Conservation (phyloP, 1,140 invertebrate species). For the Hycleus phaleratus region DNA sequence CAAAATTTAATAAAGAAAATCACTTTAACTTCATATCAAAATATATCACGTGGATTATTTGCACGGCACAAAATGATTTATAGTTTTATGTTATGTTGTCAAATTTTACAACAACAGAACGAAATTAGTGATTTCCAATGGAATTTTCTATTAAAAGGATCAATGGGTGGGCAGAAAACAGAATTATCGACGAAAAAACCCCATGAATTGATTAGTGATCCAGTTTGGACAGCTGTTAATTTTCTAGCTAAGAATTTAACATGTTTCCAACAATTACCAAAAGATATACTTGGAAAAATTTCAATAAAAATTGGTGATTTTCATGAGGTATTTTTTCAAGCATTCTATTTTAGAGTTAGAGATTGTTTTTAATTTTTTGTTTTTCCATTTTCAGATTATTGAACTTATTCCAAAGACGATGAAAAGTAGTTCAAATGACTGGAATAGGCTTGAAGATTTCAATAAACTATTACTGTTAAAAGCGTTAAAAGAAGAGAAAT, state of each 20-base stretch:
- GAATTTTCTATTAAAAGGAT: conserved; percentile 68
- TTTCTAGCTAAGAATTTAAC: conserved; percentile 51
- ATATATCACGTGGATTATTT: conserved; percentile 81
- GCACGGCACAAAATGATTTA: conserved; percentile 87
- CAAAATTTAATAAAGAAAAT: conserved; percentile 64
- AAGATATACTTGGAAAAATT: conserved; percentile 50
- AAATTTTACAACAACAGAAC: conserved; percentile 58
- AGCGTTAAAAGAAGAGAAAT: conserved; percentile 71
- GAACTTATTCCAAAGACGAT: conserved; percentile 44
- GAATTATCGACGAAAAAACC: conserved; percentile 41
- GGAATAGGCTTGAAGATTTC: conserved; percentile 53
- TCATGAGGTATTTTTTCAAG: conserved; percentile 41
- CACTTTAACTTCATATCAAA: conserved; percentile 74
- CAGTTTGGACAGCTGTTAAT: conserved; percentile 54
- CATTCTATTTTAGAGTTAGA: no score
- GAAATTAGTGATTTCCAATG: conserved; percentile 53
- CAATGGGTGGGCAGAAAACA: conserved; percentile 43
- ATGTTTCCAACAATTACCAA: conserved; percentile 45
- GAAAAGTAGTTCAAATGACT: conserved; percentile 51
- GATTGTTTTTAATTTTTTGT: no score
- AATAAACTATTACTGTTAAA: conserved; percentile 77
- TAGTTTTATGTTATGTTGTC: conserved; percentile 72
- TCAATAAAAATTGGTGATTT: conserved; percentile 53
- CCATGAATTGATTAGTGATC: conserved; percentile 45
- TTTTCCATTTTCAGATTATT: conserved; percentile 27